Conservation (phyloP, 2,797 vertebrate genomes). For the Tragelaphus oryx region DNA sequence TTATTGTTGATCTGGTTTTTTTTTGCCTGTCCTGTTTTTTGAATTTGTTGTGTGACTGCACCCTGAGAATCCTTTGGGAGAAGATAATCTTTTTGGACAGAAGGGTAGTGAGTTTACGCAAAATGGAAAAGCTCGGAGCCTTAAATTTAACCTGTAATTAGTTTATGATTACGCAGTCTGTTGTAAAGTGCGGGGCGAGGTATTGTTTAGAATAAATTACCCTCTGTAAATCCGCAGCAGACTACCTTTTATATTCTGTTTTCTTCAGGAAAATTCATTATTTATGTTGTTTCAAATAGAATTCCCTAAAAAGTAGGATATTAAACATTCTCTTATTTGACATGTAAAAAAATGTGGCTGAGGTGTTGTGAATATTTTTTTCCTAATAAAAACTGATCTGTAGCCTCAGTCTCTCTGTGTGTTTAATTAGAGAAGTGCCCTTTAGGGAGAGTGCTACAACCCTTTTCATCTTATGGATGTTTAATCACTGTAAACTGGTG, state of each 20-base stretch:
- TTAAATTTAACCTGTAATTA: slow-evolving; percentile 5
- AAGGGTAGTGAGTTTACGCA: neutral
- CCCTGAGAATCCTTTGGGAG: neutral
- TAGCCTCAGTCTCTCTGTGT: neutral
- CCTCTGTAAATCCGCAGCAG: neutral
- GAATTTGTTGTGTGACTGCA: neutral
- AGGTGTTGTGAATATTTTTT: slow-evolving; percentile 11
- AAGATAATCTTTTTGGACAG: neutral
- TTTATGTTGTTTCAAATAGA: neutral
- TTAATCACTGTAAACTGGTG: neutral
- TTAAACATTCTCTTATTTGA: neutral
- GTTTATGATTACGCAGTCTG: neutral
- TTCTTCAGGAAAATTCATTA: neutral
- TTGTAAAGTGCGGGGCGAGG: neutral
- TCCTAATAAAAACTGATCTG: slow-evolving; percentile 6
- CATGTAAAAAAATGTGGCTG: neutral
- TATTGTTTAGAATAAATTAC: neutral
- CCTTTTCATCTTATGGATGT: neutral
- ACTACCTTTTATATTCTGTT: neutral
- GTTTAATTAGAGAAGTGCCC: neutral
- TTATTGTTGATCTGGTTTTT: neutral
- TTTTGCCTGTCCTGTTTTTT: neutral
- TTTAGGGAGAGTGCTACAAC: neutral
- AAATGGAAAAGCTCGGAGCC: neutral
- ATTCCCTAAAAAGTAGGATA: neutral